These are phyloP conservation scores for Beris chalybata DNA, from an alignment of 2,888 invertebrate species.

Conservation along the genomic window DNA sequence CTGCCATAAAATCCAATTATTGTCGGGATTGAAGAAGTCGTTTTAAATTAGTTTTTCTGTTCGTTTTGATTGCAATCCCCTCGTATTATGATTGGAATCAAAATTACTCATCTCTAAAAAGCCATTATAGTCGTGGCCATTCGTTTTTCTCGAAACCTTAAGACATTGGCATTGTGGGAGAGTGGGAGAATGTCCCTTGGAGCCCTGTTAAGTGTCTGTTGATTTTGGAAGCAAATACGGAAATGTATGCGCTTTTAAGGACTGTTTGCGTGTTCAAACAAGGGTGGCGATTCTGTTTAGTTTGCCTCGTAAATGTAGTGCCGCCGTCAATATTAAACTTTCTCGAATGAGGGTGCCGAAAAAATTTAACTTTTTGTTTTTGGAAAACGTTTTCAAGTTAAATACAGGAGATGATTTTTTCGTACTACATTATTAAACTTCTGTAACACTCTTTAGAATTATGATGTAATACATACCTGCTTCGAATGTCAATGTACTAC, in stretches of 20 bases:
- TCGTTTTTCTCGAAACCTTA: background rate
- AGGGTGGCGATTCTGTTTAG: background rate
- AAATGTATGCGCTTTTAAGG: constrained; percentile 10
- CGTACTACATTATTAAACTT: no score
- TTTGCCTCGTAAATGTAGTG: no score
- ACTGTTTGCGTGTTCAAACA: constrained; percentile 3
- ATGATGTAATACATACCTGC: no score
- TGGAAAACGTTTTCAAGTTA: no score
- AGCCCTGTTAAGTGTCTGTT: constrained; percentile 11
- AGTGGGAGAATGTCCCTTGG: constrained; percentile 3
- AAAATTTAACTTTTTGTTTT: no score
- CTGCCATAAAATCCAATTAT: background rate
- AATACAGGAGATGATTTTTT: no score
- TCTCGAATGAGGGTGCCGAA: no score
- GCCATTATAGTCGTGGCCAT: background rate
- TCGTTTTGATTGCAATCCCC: background rate
- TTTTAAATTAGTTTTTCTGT: constrained; percentile 5
- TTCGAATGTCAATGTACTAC: no score
- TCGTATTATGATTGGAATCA: background rate
- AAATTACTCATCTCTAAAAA: background rate
- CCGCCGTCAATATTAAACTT: no score
- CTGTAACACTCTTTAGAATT: no score
- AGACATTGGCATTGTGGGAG: no score
- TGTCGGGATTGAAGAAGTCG: background rate
- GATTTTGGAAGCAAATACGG: constrained; percentile 12